Evolutionary conservation across 2,888 invertebrate genomes (phyloP).

Genomic region (Hecatera dysodea): DNA sequence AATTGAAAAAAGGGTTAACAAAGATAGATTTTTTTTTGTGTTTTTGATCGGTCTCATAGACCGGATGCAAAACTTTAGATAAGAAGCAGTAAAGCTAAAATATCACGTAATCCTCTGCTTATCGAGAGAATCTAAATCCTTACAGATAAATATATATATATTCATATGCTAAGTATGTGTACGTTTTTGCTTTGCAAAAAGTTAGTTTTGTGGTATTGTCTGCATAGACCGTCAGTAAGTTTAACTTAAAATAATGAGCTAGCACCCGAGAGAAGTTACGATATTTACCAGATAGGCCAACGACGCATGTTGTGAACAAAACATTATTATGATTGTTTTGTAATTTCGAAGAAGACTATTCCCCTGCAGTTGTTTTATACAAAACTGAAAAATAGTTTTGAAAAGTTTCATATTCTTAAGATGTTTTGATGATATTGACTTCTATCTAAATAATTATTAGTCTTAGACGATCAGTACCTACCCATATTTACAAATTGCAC

Average conservation of each 20-base stretch:
- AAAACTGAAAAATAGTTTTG: conserved; percentile 54
- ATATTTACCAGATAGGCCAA: conserved; percentile 65
- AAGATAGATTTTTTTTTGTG: conserved; percentile 63
- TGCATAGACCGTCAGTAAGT: conserved; percentile 75
- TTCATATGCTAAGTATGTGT: conserved; percentile 65
- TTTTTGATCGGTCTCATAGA: conserved; percentile 81
- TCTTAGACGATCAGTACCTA: conserved; percentile 85
- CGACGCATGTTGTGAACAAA: conserved; percentile 23
- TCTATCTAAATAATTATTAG: conserved; percentile 83
- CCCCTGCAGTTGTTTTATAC: conserved; percentile 39
- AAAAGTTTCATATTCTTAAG: conserved; percentile 45
- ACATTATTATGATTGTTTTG: not conserved
- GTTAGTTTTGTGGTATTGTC: conserved; percentile 83
- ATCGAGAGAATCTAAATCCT: conserved; percentile 80
- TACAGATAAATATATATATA: conserved; percentile 78
- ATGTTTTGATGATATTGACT: conserved; percentile 74
- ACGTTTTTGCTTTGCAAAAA: conserved; percentile 87
- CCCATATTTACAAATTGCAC: conserved; percentile 84
- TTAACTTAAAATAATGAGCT: conserved; percentile 68
- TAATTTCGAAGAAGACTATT: conserved; percentile 35
- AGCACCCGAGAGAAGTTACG: conserved; percentile 70
- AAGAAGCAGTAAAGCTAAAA: conserved; percentile 90
- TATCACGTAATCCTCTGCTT: conserved; percentile 87
- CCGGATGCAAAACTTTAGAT: conserved; percentile 78
- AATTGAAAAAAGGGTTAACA: conserved; percentile 50